Percentiles rank a stretch among this genome's conserved stretches.
Conservation (phyloP, 2,888 invertebrate genomes). For the Leptinotarsa tumamoca region DNA sequence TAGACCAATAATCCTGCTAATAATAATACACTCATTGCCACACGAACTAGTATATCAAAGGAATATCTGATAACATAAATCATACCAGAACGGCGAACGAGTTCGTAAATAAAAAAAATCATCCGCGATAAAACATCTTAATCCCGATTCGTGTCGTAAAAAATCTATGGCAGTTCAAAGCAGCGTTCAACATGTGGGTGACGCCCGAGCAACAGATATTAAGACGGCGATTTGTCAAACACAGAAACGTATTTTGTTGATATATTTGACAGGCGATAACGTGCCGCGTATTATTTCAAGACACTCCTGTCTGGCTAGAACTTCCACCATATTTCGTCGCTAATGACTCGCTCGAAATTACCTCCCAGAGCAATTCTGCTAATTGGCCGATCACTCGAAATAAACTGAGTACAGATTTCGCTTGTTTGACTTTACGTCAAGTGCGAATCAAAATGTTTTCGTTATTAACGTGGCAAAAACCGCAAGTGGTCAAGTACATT, state of each 20-base stretch:
- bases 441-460: slow-evolving; percentile 35
- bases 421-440: slow-evolving; percentile 30
- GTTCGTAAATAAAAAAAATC: slow-evolving; percentile 7
- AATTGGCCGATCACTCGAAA: slow-evolving; percentile 59
- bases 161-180: slow-evolving; percentile 18
- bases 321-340: slow-evolving; percentile 54
- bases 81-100: not conserved
- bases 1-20: not conserved
- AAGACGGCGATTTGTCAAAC: slow-evolving; percentile 57
- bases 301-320: slow-evolving; percentile 21
- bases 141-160: slow-evolving; percentile 15
- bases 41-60: slow-evolving; percentile 19
- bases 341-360: slow-evolving; percentile 57
- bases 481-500: slow-evolving; percentile 16
- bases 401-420: slow-evolving; percentile 42
- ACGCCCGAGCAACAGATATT: slow-evolving; percentile 40
- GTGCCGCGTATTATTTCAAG: slow-evolving; percentile 57
- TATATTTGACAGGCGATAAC: slow-evolving; percentile 62
- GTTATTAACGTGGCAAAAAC: slow-evolving; percentile 32
- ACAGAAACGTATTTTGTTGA: slow-evolving; percentile 55
- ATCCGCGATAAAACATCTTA: slow-evolving; percentile 10
- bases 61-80: slow-evolving; percentile 14
- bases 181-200: slow-evolving; percentile 29
- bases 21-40: slow-evolving; percentile 15
- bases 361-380: slow-evolving; percentile 56